Evolutionary conservation across 1,140 invertebrate species (phyloP).

Genomic region (Ooceraea biroi): DNA sequence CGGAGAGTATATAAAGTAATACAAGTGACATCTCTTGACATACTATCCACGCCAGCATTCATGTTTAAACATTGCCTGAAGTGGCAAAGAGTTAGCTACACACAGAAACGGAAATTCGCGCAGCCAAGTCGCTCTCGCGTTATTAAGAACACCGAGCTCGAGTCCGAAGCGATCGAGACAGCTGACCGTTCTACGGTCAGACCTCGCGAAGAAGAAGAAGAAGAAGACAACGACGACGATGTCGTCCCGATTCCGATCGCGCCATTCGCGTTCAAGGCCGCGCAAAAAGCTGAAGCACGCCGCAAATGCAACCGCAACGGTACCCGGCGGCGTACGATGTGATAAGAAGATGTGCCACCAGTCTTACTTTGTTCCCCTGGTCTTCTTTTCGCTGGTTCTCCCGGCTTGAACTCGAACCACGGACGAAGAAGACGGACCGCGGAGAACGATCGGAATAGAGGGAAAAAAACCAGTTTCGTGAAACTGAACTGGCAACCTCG

Average conservation of each 20-base stretch:
- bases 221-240: constrained; percentile 22
- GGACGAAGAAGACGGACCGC: constrained; percentile 10
- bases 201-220: constrained; percentile 6
- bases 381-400: constrained; percentile 13
- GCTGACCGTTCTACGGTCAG: constrained; percentile 43
- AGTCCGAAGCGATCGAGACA: constrained; percentile 52
- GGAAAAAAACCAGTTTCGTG: constrained; percentile 69
- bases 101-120: not conserved
- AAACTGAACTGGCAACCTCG: constrained; percentile 74
- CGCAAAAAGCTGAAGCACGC: constrained; percentile 71
- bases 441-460: constrained; percentile 1
- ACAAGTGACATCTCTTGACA: no score
- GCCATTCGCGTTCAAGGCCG: constrained; percentile 74
- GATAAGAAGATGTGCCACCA: constrained; percentile 70
- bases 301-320: constrained; percentile 77
- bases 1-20: no score
- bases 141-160: constrained; percentile 14
- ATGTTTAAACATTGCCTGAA: no score
- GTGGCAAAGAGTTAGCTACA: no score
- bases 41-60: no score
- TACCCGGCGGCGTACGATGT: constrained; percentile 70
- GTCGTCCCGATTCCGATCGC: constrained; percentile 68
- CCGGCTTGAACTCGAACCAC: not conserved
- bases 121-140: not conserved
- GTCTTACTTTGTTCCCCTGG: constrained; percentile 54